Evolutionary conservation across 2,113 vertebrate genomes (phyloP), one percentile per base, ranked within the genome.

Genomic region (Nothocercus nigrocapillus): DNA sequence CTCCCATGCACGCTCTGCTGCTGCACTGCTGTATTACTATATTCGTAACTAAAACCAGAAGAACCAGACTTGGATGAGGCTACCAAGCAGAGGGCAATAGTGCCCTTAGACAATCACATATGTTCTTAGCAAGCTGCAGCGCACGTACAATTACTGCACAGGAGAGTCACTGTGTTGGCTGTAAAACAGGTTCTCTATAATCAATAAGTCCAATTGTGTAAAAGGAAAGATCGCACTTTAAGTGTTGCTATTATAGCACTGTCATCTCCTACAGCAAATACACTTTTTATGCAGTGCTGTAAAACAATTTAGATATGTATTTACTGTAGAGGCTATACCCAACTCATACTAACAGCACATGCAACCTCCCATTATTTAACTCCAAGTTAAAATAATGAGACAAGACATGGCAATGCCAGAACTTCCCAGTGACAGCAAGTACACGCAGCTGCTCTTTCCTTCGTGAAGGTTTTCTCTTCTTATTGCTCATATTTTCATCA

Each of bases 11-110:
- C 51, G 24, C 15, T 61, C 79, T 44, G 38, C 61, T 84, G 91
- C 94, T 90, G 95, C 94, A 90, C 77, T 94, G 95, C 92, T 95
- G 76, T 83, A 88, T 92, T 92, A 68, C 92, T 95, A 95, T 94
- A 96, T 95, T 96, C 97, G 94, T 88, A 97, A 94, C 25, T 25
- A 82, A 96, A 96, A 96, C 95, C 97, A 97, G 95, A 97, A 96
- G 92, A 83, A 97, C 61, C 56, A 88, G 77, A 89, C 25, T 96
- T 94, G 96, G 90, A 97, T 90, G 38, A 95, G 93, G 90, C 95
- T 96, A 85, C 88, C 76, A 96, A 93, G 95, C 38, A 75, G 97
- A 97, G 93, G 92, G 91, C 91, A 95, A 96, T 94, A 94, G 93
- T 14, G 75, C 91, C 97, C 93, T 87, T 82, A n/a, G 87, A 86